Evolutionary conservation across 2,113 vertebrate species (phyloP), one percentile per base, ranked within the genome.

Genomic region (Sebastes fasciatus): DNA sequence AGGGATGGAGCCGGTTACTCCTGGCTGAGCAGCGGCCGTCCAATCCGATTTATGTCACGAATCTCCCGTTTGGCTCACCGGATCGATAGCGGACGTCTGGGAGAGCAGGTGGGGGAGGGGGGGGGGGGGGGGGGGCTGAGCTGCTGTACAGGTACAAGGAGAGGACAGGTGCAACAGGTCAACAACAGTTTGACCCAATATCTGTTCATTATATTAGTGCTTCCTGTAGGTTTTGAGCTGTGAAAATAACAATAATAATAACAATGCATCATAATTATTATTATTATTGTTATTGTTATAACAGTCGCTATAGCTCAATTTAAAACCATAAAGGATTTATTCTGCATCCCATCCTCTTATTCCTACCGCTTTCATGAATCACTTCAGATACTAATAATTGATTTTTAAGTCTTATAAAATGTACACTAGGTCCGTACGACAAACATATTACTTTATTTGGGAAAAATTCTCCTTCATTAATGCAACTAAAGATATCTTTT

Each of bases 1-100:
- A 92, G 90, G 89, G 94, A 93, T 91, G 95, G 95, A 96, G 95
- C 95, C 91, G 83, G 93, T 97, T 96, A 96, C 86, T 96, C 90
- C 95, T 94, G 95, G 95, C 87, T 96, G 96, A 97, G 93, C 94
- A 94, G 91, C 93, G 80, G 71, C 96, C 94, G 96, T 96, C 96
- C 92, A 92, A 93, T 94, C 89, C 88, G 87, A 96, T 97, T 93
- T 92, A 83, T 91, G 89, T 96, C 95, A 94, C 85, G 83, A 34
- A 60, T 68, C 90, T 93, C 91, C 34, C 77, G 84, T 94, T 93
- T 90, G 89, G 85, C 89, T 77, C 82, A 62, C 49, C 68, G 73
- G 92, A 96, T 97, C 96, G 94, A 96, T 96, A 96, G 80, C 85
- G 90, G 91, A 92, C 73, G 88, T 94, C 93, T 95, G 93, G n/a